Percentiles rank a stretch among this genome's conserved stretches.
Conservation (phyloP, 2,113 vertebrate genomes). For the Aphyosemion australe region DNA sequence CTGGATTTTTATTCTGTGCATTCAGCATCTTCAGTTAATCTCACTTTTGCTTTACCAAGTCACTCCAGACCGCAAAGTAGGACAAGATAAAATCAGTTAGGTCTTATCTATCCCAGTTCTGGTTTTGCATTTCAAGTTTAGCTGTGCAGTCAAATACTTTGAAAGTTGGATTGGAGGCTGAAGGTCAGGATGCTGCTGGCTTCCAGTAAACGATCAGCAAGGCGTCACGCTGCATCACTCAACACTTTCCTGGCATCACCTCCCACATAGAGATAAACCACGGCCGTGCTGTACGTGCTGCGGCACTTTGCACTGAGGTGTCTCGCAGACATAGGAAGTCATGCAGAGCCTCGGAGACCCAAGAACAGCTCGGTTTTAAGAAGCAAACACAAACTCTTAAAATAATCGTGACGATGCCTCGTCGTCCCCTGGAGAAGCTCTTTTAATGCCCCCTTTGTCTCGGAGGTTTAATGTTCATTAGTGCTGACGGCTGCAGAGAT, state of each 20-base stretch:
- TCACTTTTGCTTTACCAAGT: background rate
- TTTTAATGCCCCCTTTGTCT: background rate
- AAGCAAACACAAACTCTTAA: background rate
- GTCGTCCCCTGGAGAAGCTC: background rate
- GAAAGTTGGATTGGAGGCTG: background rate
- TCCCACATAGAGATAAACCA: conserved; percentile 70
- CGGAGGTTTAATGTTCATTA: background rate
- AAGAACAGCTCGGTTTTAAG: conserved; percentile 9
- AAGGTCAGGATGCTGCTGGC: conserved; percentile 23
- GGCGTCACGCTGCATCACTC: conserved; percentile 15
- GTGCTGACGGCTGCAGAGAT: too few species aligned
- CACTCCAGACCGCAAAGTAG: background rate
- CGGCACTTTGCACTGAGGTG: conserved; percentile 36
- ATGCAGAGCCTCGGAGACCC: conserved; percentile 36
- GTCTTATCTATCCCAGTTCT: background rate
- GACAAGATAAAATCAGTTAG: background rate
- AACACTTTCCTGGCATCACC: conserved; percentile 61
- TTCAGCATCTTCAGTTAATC: background rate
- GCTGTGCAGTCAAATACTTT: too few species aligned
- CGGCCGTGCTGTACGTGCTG: conserved; percentile 44
- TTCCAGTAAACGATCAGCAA: conserved; percentile 69
- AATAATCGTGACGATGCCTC: background rate
- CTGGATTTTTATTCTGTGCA: background rate
- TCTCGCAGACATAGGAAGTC: conserved; percentile 69
- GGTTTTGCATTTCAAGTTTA: too few species aligned